Percentiles rank a stretch among this genome's conserved stretches.
Conservation (phyloP, 2,797 vertebrate species). For the Lepus townsendii region DNA sequence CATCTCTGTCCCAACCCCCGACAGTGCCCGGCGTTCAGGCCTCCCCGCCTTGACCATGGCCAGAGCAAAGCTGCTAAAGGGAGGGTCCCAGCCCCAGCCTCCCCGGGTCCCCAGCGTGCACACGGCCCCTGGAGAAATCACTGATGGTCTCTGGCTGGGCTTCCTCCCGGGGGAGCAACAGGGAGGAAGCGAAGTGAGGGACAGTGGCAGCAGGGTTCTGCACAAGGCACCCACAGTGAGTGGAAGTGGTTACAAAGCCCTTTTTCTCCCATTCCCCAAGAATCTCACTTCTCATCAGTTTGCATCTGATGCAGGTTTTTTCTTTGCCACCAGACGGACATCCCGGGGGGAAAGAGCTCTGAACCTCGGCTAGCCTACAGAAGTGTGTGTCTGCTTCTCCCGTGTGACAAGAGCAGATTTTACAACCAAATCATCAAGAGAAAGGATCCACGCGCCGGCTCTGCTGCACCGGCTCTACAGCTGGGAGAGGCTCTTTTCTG, state of each 20-base stretch:
- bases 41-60: neutral
- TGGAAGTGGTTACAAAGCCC: neutral
- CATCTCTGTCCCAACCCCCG: neutral
- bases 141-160: too few relatives aligned
- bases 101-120: too few relatives aligned
- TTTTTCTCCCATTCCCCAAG: neutral
- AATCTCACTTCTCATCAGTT: neutral
- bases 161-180: too few relatives aligned
- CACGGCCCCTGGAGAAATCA: too few relatives aligned
- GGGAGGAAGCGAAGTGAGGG: too few relatives aligned
- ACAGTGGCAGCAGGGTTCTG: too few relatives aligned
- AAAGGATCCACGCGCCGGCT: too few relatives aligned
- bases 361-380: neutral
- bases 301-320: neutral
- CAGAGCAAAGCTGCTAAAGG: neutral
- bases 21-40: neutral
- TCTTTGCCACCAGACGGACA: neutral
- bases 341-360: neutral
- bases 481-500: too few relatives aligned
- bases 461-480: too few relatives aligned
- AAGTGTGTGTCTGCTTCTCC: neutral
- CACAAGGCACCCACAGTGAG: too few relatives aligned
- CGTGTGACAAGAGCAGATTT: too few relatives aligned
- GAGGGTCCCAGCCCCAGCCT: neutral
- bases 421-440: too few relatives aligned